phyloP scores from a whole-genome alignment of 2,113 vertebrate species.

The Apteryx owenii region DNA sequence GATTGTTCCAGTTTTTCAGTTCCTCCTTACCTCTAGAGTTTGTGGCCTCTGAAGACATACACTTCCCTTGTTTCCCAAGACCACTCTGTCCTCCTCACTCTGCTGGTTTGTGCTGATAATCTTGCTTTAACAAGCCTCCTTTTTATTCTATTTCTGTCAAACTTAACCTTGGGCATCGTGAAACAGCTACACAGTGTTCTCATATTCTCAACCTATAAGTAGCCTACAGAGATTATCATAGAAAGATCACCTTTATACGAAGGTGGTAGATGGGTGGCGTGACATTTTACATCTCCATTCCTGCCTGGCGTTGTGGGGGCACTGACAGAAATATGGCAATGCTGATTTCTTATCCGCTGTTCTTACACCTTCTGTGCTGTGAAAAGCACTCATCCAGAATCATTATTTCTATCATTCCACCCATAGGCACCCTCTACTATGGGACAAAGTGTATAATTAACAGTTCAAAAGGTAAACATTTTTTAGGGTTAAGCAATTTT shows the following conservation, averaged over 20 bases:
- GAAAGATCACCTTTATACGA: neutral
- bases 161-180: rapidly evolving
- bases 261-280: neutral
- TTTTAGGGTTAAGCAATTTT: neutral
- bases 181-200: neutral
- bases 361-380: neutral
- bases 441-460: neutral
- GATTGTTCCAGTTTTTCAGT: conserved; percentile 30
- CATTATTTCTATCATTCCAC: neutral
- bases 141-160: neutral
- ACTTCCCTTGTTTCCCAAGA: conserved; percentile 21
- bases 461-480: neutral
- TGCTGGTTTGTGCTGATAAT: neutral
- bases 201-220: neutral
- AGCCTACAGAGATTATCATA: rapidly evolving
- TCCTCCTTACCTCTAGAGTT: neutral
- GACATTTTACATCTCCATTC: neutral
- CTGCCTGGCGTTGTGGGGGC: too few species aligned
- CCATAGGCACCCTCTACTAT: neutral
- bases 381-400: neutral
- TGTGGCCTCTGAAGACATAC: neutral
- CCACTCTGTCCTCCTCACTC: neutral
- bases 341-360: neutral
- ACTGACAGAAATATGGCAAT: neutral
- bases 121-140: neutral